These are phyloP conservation scores for Apodemia duryi DNA, from an alignment of 2,888 invertebrate genomes.

Conservation along the genomic window DNA sequence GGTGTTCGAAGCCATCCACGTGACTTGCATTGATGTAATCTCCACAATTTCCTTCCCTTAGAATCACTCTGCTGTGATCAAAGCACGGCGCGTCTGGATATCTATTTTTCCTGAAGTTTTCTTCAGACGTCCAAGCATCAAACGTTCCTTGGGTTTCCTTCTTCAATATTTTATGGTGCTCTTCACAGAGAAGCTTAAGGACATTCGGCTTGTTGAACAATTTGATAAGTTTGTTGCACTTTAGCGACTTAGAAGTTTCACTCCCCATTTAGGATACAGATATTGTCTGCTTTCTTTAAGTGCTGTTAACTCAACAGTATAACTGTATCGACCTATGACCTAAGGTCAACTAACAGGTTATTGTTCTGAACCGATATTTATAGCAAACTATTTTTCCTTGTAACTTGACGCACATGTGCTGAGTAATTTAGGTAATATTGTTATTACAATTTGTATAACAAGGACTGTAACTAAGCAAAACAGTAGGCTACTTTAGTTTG, in stretches of 20 bases:
- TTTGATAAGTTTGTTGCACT: not conserved
- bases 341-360: not conserved
- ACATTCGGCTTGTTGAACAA: not conserved
- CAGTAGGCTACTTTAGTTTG: not conserved
- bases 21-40: conserved; percentile 5
- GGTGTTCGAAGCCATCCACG: conserved; percentile 9
- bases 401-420: not conserved
- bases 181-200: not conserved
- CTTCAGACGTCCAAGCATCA: not conserved
- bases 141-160: conserved; percentile 1
- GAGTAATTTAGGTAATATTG: not conserved
- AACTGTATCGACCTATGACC: not conserved
- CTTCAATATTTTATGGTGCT: not conserved
- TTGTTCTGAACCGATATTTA: not conserved
- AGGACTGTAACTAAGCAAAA: conserved; percentile 1
- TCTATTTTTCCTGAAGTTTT: no score
- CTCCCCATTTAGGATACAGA: not conserved
- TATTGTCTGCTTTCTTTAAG: not conserved
- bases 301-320: conserved; percentile 1
- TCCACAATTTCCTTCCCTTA: not conserved
- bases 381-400: not conserved
- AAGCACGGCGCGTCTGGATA: conserved; percentile 10
- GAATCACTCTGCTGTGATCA: conserved; percentile 8
- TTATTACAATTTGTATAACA: not conserved
- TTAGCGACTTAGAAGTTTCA: conserved; percentile 6